These are phyloP conservation scores for Sinotaia quadrata DNA, from an alignment of 2,888 invertebrate species.

Conservation along the genomic window DNA sequence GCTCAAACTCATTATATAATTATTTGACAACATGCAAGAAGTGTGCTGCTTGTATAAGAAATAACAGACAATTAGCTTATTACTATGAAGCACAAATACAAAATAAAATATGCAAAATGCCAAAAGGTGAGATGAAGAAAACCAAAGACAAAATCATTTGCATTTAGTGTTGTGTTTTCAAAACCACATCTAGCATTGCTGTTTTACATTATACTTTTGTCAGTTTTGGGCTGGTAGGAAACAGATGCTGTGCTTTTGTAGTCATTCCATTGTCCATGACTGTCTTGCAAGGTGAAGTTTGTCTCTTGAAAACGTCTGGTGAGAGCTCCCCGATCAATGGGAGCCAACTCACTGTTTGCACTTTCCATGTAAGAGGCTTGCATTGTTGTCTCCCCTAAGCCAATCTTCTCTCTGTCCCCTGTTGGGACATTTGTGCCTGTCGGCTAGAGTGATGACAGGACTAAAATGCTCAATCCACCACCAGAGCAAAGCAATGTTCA, in stretches of 20 bases:
- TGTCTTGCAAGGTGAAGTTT: slow-evolving; percentile 62
- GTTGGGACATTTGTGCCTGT: slow-evolving; percentile 62
- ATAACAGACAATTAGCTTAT: too few species aligned
- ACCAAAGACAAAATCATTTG: too few species aligned
- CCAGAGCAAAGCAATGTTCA: too few species aligned
- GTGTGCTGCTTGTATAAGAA: too few species aligned
- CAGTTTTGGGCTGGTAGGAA: slow-evolving; percentile 39
- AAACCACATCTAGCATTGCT: too few species aligned
- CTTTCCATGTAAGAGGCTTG: slow-evolving; percentile 47
- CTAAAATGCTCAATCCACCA: not conserved
- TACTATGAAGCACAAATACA: not conserved
- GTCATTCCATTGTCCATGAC: slow-evolving; percentile 59
- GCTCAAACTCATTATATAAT: too few species aligned
- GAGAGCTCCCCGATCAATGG: slow-evolving; percentile 51
- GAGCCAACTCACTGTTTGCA: slow-evolving; percentile 34
- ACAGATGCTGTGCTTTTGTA: slow-evolving; percentile 53
- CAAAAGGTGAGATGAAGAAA: too few species aligned
- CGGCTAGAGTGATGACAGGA: slow-evolving; percentile 45
- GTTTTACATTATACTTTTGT: slow-evolving; percentile 25
- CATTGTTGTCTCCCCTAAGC: slow-evolving; percentile 54
- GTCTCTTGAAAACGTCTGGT: slow-evolving; percentile 55
- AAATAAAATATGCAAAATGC: too few species aligned
- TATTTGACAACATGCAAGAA: too few species aligned
- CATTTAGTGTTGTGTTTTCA: too few species aligned
- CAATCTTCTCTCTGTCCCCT: slow-evolving; percentile 61